phyloP scores from a whole-genome alignment of 2,888 invertebrate genomes.

The Limnephilus rhombicus region DNA sequence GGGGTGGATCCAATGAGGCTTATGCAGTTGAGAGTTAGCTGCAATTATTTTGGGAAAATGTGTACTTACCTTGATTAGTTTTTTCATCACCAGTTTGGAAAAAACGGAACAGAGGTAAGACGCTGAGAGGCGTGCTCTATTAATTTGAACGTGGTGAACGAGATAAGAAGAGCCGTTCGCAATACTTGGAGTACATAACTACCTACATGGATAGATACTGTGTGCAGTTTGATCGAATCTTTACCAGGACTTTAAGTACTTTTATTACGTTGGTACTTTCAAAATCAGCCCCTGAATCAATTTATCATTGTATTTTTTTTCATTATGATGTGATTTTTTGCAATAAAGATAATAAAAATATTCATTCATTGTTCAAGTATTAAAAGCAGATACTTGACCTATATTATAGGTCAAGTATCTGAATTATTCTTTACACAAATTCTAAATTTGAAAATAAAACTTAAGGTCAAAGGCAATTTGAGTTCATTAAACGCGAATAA shows the following conservation, averaged over 20 bases:
- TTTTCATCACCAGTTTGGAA: background rate
- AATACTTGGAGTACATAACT: background rate
- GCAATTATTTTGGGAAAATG: background rate
- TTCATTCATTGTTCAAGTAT: too few relatives aligned
- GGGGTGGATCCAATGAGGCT: too few relatives aligned
- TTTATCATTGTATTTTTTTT: too few relatives aligned
- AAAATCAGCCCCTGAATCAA: background rate
- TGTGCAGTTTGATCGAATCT: background rate
- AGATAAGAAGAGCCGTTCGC: background rate
- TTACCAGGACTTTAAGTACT: background rate
- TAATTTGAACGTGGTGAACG: conserved; percentile 41
- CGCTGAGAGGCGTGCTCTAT: conserved; percentile 42
- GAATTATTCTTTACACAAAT: too few relatives aligned
- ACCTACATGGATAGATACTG: background rate
- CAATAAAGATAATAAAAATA: too few relatives aligned
- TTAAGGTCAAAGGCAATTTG: too few relatives aligned
- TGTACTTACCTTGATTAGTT: background rate
- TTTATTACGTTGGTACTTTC: background rate
- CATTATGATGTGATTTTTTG: too few relatives aligned
- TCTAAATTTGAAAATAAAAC: too few relatives aligned
- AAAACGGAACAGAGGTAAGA: background rate
- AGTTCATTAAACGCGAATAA: too few relatives aligned
- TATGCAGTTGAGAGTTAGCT: too few relatives aligned
- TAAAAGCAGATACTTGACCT: too few relatives aligned
- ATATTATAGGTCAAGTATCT: too few relatives aligned